Evolutionary conservation across 2,888 invertebrate genomes (phyloP), one percentile per base, ranked within the genome.

Genomic region (Nomada hirtipes): DNA sequence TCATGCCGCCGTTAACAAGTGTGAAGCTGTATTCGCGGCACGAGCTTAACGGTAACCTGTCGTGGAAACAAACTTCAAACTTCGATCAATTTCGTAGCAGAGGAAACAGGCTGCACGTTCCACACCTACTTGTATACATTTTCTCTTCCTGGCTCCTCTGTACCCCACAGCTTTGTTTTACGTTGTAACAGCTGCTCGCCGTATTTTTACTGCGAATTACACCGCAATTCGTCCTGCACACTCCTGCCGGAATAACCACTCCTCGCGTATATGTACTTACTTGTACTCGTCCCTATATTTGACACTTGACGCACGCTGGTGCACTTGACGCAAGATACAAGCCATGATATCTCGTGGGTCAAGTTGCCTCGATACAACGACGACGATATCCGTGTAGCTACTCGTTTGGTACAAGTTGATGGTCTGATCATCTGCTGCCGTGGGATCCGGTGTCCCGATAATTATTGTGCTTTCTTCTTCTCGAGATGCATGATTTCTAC

Each of bases 1-100:
- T 75, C 76, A 68, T 68, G 64, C 71, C 55, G 29, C 52, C 82
- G 73, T 76, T 86, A 86, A 82, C 84, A 76, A 76, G 63, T 82
- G 71, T 71, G 67, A 82, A 82, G 60, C 71, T 55, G 59, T 72
- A 42, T 42, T 59, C 44, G 44, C 64, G 44, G n/a, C n/a, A 26
- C n/a, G 53, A 44, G 53, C 67, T 61, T 68, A 55, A 74, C 57
- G 65, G 47, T 69, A 74, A 65, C 50, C 60, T 61, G 60, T 57
- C 68, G 67, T 42, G 65, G 61, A 81, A 72, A 82, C 69, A 65
- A 76, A 57, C 55, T 82, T 76, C 72, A 55, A 64, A 78, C 55
- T 47, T 61, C 44, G 50, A 80, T 63, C 57, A 52, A 57, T 78
- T 73, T 26, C 70, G 47, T 53, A 61, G 50, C 26, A 10, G 60